Conservation (phyloP, 2,113 vertebrate genomes). For the Reinhardtius hippoglossoides region DNA sequence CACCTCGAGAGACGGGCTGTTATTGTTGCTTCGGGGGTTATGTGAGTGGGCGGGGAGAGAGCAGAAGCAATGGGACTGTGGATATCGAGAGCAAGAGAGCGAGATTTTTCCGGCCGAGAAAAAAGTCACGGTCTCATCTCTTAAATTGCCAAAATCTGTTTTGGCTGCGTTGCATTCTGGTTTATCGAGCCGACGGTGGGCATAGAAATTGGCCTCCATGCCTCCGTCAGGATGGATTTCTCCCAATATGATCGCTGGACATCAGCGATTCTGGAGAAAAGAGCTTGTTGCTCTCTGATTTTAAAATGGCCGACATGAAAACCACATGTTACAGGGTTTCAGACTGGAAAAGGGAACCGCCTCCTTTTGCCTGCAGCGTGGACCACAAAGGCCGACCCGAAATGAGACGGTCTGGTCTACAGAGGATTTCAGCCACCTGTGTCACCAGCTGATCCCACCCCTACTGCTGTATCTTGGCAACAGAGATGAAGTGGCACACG, state of each 20-base stretch:
- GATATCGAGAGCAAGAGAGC: neutral
- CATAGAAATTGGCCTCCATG: constrained; percentile 5
- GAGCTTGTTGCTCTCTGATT: constrained; percentile 11
- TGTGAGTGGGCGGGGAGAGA: neutral
- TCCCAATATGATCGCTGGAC: neutral
- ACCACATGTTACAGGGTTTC: constrained; percentile 2
- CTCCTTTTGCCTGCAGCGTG: no score
- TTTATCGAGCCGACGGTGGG: constrained; percentile 16
- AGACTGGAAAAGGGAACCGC: neutral
- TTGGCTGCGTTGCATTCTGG: constrained; percentile 22
- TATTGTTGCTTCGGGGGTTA: constrained; percentile 15
- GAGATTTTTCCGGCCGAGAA: constrained; percentile 1
- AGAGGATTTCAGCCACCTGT: no score
- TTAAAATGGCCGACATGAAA: neutral
- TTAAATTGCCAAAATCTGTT: constrained; percentile 34
- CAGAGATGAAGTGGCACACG: no score
- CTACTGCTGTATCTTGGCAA: no score
- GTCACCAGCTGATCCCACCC: no score
- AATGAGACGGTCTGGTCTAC: no score
- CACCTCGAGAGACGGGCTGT: neutral
- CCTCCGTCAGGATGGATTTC: constrained; percentile 13
- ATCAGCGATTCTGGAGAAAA: neutral
- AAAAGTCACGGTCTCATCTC: neutral
- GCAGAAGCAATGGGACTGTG: neutral
- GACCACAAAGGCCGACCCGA: no score